Conservation (phyloP, 2,888 invertebrate species). For the Lysandra bellargus region DNA sequence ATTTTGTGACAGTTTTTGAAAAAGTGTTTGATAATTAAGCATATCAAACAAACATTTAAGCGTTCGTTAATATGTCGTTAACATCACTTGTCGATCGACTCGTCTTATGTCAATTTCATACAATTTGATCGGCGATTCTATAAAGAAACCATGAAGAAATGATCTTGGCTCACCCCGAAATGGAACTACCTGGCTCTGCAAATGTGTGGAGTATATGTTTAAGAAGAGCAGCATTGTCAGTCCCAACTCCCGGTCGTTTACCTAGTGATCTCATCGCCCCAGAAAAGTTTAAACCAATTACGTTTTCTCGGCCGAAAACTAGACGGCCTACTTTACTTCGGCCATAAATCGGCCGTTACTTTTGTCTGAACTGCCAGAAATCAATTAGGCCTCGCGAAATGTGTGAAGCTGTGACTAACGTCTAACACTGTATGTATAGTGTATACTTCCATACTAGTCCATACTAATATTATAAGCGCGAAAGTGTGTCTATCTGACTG, state of each 20-base stretch:
- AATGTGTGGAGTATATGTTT: conserved; percentile 2
- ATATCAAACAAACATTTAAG: no score
- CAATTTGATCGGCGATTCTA: no score
- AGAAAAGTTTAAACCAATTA: conserved; percentile 75
- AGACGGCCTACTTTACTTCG: conserved; percentile 62
- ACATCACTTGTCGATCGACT: no score
- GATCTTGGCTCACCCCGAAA: no score
- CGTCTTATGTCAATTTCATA: no score
- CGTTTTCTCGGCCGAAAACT: conserved; percentile 65
- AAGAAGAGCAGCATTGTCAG: conserved; percentile 60
- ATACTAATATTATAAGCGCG: no score
- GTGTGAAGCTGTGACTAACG: conserved; percentile 1
- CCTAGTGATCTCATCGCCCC: conserved; percentile 75
- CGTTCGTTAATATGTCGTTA: no score
- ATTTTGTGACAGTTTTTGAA: no score
- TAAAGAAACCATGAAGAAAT: no score
- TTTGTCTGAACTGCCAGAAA: conserved; percentile 16
- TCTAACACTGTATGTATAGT: not conserved
- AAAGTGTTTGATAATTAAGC: no score
- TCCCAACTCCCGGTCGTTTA: conserved; percentile 67
- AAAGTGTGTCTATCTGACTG: no score
- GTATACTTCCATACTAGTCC: not conserved
- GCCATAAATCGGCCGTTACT: conserved; percentile 35
- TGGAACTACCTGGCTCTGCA: not conserved
- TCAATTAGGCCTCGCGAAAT: conserved; percentile 12